Conservation (phyloP, 2,888 invertebrate genomes). For the Xylophagus ater region DNA sequence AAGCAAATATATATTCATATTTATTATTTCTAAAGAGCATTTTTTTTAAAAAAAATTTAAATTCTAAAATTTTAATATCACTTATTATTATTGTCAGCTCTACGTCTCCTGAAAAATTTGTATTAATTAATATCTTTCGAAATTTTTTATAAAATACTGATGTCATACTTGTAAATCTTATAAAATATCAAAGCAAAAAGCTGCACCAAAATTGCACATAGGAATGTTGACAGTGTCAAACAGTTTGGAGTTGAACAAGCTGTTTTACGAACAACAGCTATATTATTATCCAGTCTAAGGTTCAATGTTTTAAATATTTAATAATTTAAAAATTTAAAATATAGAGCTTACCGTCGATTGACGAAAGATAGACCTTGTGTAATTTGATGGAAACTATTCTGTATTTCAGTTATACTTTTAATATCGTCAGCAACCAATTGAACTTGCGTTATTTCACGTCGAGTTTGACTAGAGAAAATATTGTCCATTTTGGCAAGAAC, state of each 20-base stretch:
- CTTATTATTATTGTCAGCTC: constrained; percentile 83
- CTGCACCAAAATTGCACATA: constrained; percentile 57
- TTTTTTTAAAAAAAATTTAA: too few relatives aligned
- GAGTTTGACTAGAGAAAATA: constrained; percentile 54
- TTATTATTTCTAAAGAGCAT: too few relatives aligned
- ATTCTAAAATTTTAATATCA: constrained; percentile 55
- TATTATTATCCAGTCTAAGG: too few relatives aligned
- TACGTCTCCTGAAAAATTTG: constrained; percentile 66
- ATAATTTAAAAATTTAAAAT: constrained; percentile 12
- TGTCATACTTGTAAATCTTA: constrained; percentile 53
- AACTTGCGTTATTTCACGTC: constrained; percentile 57
- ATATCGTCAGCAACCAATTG: constrained; percentile 52
- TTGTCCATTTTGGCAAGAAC: constrained; percentile 45
- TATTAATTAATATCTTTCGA: constrained; percentile 2
- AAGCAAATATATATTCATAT: too few relatives aligned
- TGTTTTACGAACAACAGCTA: too few relatives aligned
- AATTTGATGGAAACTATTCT: constrained; percentile 67
- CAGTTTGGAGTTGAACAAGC: constrained; percentile 56
- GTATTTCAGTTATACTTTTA: constrained; percentile 59
- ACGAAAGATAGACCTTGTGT: constrained; percentile 59
- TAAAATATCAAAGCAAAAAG: constrained; percentile 63
- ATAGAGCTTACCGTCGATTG: constrained; percentile 44
- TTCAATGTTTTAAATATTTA: constrained; percentile 33
- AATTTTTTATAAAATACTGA: neutral
- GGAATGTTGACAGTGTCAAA: constrained; percentile 58